Conservation (phyloP, 1,140 invertebrate genomes). For the Venustaconcha ellipsiformis region DNA sequence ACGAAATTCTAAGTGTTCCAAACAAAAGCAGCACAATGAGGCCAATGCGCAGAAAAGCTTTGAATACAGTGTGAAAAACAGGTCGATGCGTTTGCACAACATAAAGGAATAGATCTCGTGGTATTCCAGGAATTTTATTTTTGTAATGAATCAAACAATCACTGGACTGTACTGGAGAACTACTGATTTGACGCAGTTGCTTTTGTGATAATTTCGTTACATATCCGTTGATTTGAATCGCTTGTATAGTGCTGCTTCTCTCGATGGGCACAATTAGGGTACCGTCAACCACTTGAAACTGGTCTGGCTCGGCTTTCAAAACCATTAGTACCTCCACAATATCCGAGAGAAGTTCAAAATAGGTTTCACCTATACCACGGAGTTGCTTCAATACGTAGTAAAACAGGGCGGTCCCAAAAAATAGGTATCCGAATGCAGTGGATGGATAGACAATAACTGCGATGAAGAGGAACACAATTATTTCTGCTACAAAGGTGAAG, state of each 20-base stretch:
- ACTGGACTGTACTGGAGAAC: neutral
- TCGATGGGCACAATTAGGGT: slow-evolving; percentile 9
- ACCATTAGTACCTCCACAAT: slow-evolving; percentile 7
- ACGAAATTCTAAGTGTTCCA: slow-evolving; percentile 3
- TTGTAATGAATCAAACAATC: slow-evolving; percentile 1
- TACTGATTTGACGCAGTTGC: neutral
- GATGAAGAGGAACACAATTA: slow-evolving; percentile 14
- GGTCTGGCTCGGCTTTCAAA: neutral
- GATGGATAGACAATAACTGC: slow-evolving; percentile 26
- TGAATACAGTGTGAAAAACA: slow-evolving; percentile 5
- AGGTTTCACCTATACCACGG: slow-evolving; percentile 3
- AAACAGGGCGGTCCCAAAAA: slow-evolving; percentile 11
- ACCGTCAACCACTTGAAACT: slow-evolving; percentile 5
- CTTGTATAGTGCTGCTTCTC: neutral
- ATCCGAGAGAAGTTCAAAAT: slow-evolving; percentile 2
- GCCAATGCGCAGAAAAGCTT: slow-evolving; percentile 3
- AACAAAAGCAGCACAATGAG: slow-evolving; percentile 13
- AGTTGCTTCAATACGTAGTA: slow-evolving; percentile 12
- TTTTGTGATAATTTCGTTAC: slow-evolving; percentile 1
- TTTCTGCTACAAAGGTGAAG: slow-evolving; percentile 13
- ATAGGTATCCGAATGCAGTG: slow-evolving; percentile 18
- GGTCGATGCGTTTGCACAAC: slow-evolving; percentile 10
- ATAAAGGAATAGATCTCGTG: neutral
- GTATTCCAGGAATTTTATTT: slow-evolving; percentile 7
- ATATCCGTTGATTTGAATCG: slow-evolving; percentile 11